These are phyloP conservation scores for Cheilosia scutellata DNA, from an alignment of 2,888 invertebrate species.

Conservation along the genomic window DNA sequence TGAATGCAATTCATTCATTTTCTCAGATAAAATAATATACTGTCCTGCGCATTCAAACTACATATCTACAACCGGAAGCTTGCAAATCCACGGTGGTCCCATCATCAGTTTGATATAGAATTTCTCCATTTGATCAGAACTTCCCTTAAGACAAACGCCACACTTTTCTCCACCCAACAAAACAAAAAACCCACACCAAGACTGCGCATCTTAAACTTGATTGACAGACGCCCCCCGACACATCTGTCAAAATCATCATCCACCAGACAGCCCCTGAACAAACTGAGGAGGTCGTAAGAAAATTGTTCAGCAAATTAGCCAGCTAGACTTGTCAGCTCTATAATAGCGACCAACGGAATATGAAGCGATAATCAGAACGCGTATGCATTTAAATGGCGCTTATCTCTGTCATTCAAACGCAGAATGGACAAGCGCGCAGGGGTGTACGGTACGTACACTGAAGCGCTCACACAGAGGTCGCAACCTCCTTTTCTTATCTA, in stretches of 20 bases:
- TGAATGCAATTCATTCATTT: conserved; percentile 41
- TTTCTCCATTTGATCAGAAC: neutral
- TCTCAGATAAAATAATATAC: neutral
- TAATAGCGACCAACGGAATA: conserved; percentile 22
- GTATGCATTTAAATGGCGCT: conserved; percentile 67
- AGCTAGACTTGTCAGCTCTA: conserved; percentile 45
- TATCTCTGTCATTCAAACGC: conserved; percentile 55
- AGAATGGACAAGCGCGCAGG: conserved; percentile 13
- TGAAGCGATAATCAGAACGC: conserved; percentile 34
- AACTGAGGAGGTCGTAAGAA: neutral
- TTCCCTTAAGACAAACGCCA: conserved; percentile 53
- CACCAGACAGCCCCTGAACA: conserved; percentile 18
- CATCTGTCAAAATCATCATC: conserved; percentile 63
- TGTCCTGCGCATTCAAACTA: no score
- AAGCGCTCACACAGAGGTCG: conserved; percentile 44
- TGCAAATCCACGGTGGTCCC: conserved; percentile 26
- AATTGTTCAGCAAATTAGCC: conserved; percentile 59
- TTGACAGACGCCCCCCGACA: conserved; percentile 63
- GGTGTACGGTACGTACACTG: neutral
- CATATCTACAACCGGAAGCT: conserved; percentile 10
- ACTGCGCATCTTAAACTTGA: conserved; percentile 39
- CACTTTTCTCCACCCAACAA: conserved; percentile 39
- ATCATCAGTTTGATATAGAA: conserved; percentile 8
- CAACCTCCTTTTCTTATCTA: conserved; percentile 60
- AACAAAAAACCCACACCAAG: neutral